Percentiles rank a stretch among this genome's conserved stretches.
These are phyloP conservation scores for Otis tarda DNA, from an alignment of 2,113 vertebrate species.

Conservation along the genomic window DNA sequence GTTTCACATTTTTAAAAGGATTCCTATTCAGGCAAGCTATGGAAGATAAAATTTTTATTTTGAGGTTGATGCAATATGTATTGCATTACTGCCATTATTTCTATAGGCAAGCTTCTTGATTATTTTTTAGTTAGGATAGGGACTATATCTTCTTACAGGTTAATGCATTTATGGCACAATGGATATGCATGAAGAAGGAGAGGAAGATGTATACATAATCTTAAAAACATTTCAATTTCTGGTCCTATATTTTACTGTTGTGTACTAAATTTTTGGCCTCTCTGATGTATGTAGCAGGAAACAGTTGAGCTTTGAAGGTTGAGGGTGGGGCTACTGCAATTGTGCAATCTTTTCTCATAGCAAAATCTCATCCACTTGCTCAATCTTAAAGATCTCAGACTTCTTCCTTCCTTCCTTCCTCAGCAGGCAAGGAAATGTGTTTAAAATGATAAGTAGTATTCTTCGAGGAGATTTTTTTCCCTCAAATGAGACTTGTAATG, in stretches of 20 bases:
- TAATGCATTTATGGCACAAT: background rate
- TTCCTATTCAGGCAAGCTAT: background rate
- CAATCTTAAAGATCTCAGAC: background rate
- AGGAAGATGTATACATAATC: background rate
- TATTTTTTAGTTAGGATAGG: background rate
- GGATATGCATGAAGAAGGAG: background rate
- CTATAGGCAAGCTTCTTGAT: background rate
- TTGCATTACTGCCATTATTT: background rate
- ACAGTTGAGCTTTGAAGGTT: background rate
- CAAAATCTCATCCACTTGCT: background rate
- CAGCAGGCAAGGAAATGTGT: background rate
- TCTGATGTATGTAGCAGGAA: background rate
- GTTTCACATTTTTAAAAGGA: background rate
- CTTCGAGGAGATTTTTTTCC: background rate
- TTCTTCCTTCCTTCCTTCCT: background rate
- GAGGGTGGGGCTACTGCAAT: background rate
- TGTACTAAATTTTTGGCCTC: background rate
- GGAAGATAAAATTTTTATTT: background rate
- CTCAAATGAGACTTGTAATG: background rate
- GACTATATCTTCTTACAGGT: background rate
- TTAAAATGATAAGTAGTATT: background rate
- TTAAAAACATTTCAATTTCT: background rate
- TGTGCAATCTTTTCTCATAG: background rate
- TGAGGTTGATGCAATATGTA: rapidly evolving
- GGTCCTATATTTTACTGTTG: background rate